Evolutionary conservation across 2,113 vertebrate genomes (phyloP), one percentile per base, ranked within the genome.

Genomic region (Scalopus aquaticus): DNA sequence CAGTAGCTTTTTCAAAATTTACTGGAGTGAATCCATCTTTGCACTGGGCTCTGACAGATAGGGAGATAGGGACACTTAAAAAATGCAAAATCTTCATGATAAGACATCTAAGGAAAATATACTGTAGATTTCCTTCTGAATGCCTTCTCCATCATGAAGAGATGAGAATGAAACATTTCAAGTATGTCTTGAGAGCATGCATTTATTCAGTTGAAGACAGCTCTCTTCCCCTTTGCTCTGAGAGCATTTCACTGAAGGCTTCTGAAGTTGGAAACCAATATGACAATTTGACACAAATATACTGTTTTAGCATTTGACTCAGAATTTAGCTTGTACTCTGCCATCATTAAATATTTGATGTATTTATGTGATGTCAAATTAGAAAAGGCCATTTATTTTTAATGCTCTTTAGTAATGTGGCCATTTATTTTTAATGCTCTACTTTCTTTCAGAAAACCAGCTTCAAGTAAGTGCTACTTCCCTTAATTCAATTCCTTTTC

Each of bases 81-180:
- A 94, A 70, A 69, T 93, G 20, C 82, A 81, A 96, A 95, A 24
- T 88, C 94, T 97, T 96, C 96, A 92, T 0, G 5, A 80, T 76
- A 94, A 97, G 95, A 54, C 56, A 94, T 56, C 58, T 97, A 95
- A 81, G 5, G 16, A 97, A 98, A 97, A 96, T 94, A 93, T 2
- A 42, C 44, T 79, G 60, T 76, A 65, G 42, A 87, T 95, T 97
- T 96, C 3, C 88, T 96, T 96, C 79, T 96, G 72, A 74, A 92
- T 94, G 28, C 51, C 5, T 86, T 95, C 80, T 96, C 60, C 76
- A 90, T 69, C 32, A 69, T 60, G 69, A 91, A 94, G 80, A 78
- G 58, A 60, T 54, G 88, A 79, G 49, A 95, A 95, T 64, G 78
- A 97, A 97, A 92, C 17, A 83, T 92, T 96, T 80, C 76, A 20